phyloP scores from a whole-genome alignment of 2,888 invertebrate species.

The Venusia cambrica region DNA sequence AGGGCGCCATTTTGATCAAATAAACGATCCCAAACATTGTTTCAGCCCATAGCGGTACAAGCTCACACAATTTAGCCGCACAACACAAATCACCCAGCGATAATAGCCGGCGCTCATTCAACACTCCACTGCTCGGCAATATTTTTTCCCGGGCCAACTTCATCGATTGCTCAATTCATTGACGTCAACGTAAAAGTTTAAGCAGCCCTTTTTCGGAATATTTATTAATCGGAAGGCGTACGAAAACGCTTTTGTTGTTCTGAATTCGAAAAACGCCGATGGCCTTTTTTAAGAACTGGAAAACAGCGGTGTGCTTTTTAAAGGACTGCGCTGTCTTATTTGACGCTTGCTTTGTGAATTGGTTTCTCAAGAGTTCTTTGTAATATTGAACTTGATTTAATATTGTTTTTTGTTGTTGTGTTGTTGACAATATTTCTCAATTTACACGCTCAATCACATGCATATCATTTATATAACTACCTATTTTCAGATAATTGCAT shows the following conservation, averaged over 20 bases:
- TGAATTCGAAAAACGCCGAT: constrained; percentile 14
- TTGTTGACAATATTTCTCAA: too few species aligned
- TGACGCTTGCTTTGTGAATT: constrained; percentile 11
- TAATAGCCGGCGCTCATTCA: constrained; percentile 6
- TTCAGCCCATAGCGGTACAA: not conserved
- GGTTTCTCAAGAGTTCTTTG: constrained; percentile 17
- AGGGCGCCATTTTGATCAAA: too few species aligned
- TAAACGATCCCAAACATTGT: too few species aligned
- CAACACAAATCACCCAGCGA: constrained; percentile 4
- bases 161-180: constrained; percentile 33
- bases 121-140: constrained; percentile 12
- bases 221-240: constrained; percentile 34
- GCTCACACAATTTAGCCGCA: constrained; percentile 5
- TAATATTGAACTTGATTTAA: constrained; percentile 5
- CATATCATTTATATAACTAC: too few species aligned
- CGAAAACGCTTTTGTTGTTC: constrained; percentile 21
- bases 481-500: too few species aligned
- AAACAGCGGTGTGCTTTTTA: constrained; percentile 21
- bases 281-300: constrained; percentile 21
- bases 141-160: constrained; percentile 25
- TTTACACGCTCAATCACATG: too few species aligned
- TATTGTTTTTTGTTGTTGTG: too few species aligned
- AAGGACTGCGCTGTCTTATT: constrained; percentile 16
- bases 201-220: constrained; percentile 33
- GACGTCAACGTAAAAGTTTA: constrained; percentile 33